Conservation (phyloP, 2,113 vertebrate genomes). For the Heterotilapia buettikoferi region DNA sequence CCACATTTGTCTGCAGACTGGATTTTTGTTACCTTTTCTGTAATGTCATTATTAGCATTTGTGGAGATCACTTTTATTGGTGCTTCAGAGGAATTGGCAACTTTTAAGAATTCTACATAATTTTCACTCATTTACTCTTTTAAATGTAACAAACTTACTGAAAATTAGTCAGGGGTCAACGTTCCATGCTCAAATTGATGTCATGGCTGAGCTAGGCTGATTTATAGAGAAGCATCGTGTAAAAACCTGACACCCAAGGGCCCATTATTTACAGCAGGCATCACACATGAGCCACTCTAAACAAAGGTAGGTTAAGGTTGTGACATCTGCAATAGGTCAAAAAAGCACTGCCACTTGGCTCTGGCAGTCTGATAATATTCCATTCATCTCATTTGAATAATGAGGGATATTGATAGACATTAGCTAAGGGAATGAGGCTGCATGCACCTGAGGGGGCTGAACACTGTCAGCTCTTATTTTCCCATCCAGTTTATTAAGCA, state of each 20-base stretch:
- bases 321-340: conserved; percentile 81
- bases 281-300: conserved; percentile 3
- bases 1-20: not conserved
- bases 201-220: conserved; percentile 58
- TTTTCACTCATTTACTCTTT: not conserved
- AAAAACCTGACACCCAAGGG: conserved; percentile 60
- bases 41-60: not conserved
- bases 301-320: conserved; percentile 69
- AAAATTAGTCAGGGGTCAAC: conserved; percentile 70
- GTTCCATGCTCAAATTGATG: conserved; percentile 71
- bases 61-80: not conserved
- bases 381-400: conserved; percentile 88
- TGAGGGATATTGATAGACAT: conserved; percentile 70
- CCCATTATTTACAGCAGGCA: conserved; percentile 56
- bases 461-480: conserved; percentile 61
- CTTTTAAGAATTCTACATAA: not conserved
- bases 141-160: conserved; percentile 44
- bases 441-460: conserved; percentile 38
- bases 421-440: conserved; percentile 55
- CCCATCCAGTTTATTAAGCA: conserved; percentile 48
- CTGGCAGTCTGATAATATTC: conserved; percentile 62
- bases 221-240: conserved; percentile 72
- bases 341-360: conserved; percentile 70
- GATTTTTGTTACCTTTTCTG: not conserved
- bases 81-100: not conserved